These are phyloP conservation scores for Pseudomugil tenellus DNA, from an alignment of 2,797 vertebrate genomes.

Conservation along the genomic window DNA sequence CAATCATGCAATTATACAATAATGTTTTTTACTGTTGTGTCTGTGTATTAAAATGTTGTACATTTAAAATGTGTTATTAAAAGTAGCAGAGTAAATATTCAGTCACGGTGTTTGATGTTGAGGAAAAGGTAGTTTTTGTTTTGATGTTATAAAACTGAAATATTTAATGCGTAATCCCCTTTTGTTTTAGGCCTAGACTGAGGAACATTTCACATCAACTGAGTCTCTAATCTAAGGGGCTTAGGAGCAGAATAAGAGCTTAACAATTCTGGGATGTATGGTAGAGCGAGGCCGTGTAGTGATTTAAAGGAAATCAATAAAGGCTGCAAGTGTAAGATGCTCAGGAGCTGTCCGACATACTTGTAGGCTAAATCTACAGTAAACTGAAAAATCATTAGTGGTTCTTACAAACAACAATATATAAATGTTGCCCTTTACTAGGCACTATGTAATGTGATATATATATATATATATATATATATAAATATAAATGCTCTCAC, in stretches of 20 bases:
- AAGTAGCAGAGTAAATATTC: no score
- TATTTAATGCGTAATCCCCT: neutral
- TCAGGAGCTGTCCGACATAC: neutral
- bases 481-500: conserved; percentile 65
- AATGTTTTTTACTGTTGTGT: neutral
- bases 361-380: neutral
- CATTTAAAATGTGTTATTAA: no score
- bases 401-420: neutral
- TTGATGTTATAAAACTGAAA: neutral
- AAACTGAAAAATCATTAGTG: neutral
- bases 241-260: neutral
- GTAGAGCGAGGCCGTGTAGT: neutral
- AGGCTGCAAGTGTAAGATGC: neutral
- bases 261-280: neutral
- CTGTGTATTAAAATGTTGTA: no score
- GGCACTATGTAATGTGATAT: no score
- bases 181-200: neutral
- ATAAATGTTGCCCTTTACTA: neutral
- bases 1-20: neutral
- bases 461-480: no score
- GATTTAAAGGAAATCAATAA: conserved; percentile 2
- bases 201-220: neutral
- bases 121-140: neutral
- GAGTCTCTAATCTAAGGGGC: neutral
- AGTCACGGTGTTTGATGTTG: neutral